Conservation (phyloP, 2,797 vertebrate genomes). For the Oreochromis mossambicus region DNA sequence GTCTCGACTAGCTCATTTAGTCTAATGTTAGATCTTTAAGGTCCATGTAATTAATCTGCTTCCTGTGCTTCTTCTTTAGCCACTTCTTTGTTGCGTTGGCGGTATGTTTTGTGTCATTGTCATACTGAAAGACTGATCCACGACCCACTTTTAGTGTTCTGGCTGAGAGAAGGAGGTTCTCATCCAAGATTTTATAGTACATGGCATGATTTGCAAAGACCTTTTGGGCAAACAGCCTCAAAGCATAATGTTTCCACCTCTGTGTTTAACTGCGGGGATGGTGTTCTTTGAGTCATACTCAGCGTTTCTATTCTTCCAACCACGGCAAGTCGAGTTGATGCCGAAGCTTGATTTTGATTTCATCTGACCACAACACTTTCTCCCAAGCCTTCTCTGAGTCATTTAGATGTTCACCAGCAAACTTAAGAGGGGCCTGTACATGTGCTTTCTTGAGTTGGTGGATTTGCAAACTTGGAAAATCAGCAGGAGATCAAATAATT, state of each 20-base stretch:
- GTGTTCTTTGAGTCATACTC: neutral
- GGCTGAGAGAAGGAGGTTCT: neutral
- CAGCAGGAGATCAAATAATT: neutral
- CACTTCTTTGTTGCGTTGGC: neutral
- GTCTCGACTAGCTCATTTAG: neutral
- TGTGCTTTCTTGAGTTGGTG: neutral
- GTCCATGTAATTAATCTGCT: neutral
- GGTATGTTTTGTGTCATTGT: neutral
- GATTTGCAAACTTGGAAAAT: neutral
- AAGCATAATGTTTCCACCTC: neutral
- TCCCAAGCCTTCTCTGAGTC: neutral
- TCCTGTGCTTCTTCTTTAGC: neutral
- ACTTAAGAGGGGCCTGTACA: rapidly evolving
- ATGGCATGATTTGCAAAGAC: rapidly evolving
- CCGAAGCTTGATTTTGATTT: neutral
- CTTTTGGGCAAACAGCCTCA: neutral
- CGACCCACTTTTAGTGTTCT: neutral
- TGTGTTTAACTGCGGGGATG: neutral
- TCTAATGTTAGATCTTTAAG: neutral
- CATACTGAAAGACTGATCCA: neutral
- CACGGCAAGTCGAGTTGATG: neutral
- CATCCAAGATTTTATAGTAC: neutral
- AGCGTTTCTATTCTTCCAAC: neutral
- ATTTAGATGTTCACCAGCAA: neutral
- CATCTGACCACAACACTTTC: neutral